Base-by-base conservation (phyloP, 2,888 invertebrate genomes). In the Matsumyia berberina region DNA sequence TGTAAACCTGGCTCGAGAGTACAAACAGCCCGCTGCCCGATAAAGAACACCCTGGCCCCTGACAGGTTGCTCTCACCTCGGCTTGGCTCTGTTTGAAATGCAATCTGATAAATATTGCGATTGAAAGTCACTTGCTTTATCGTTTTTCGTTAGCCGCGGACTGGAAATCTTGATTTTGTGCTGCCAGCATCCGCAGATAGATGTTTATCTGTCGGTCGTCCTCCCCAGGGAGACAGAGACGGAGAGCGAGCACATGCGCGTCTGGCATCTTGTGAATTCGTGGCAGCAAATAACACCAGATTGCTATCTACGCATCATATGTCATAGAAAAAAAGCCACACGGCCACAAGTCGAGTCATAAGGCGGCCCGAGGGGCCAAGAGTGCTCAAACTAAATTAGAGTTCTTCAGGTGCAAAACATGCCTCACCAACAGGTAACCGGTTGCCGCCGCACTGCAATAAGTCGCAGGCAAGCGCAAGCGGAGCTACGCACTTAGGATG, bases 321-420 rank as follows among this genome's bases (percentile, higher is more conserved):
- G 85, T 76, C 80, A 76, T 80, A 76, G 66, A 49, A 17, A 66
- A 64, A 73, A 62, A 79, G 67, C 78, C 55, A 69, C 73, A 80
- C 60, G 53, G 62, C 72, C 46, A n/a, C n/a, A 31, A 60, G 57
- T 11, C 19, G 19, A 57, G 70, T 39, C 64, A 35, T 11, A 35
- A 58, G 35, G 5, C 17, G 49, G 67, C 37, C 31, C 24, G 31
- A 46, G 44, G 53, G 46, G 35, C 55, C 55, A 37, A 51, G 51
- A 58, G 64, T 44, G 35, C 57, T 70, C 58, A 85, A 76, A 85
- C 70, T 69, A 85, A 85, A 85, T 85, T 85, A 85, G 80, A 85
- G 85, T 76, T 80, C 64, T 80, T 80, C 85, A 85, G 85, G 85
- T 85, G 85, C 85, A 85, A 76, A 85, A 85, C 85, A 85, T 76